A percentile compares a stretch with the other conserved stretches of the same genome.
phyloP scores from a whole-genome alignment of 2,888 invertebrate genomes.

The Ornithoptera alexandrae region DNA sequence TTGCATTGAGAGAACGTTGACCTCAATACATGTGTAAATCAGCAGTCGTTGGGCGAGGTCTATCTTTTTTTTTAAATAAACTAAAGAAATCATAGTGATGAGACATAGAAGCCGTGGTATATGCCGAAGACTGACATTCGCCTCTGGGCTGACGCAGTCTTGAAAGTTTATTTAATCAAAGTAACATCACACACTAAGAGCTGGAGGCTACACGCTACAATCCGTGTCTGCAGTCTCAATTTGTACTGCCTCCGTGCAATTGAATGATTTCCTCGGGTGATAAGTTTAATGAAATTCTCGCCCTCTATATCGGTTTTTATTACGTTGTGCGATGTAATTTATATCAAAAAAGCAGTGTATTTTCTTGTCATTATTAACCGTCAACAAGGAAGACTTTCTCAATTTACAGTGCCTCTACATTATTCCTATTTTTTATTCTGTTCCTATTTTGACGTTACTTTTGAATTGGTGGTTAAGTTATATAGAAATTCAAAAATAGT shows the following conservation, averaged over 20 bases:
- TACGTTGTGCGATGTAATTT: conserved; percentile 6
- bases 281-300: conserved; percentile 68
- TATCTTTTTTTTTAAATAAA: neutral
- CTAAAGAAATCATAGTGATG: neutral
- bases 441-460: neutral
- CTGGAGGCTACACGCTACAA: conserved; percentile 55
- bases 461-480: neutral
- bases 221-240: conserved; percentile 72
- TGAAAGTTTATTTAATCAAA: conserved; percentile 80
- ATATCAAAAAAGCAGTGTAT: neutral
- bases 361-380: neutral
- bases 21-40: no score
- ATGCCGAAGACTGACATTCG: conserved; percentile 60
- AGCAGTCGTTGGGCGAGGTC: neutral
- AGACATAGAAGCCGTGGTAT: conserved; percentile 47
- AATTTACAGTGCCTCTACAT: neutral
- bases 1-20: no score
- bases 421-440: neutral
- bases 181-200: conserved; percentile 48
- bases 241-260: conserved; percentile 67
- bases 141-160: conserved; percentile 64
- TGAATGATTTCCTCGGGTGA: conserved; percentile 68
- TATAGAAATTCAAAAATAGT: neutral
- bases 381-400: neutral
- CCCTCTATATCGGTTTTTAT: conserved; percentile 9